phyloP scores from a whole-genome alignment of 1,140 invertebrate species.

The Rhagoletis pomonella region DNA sequence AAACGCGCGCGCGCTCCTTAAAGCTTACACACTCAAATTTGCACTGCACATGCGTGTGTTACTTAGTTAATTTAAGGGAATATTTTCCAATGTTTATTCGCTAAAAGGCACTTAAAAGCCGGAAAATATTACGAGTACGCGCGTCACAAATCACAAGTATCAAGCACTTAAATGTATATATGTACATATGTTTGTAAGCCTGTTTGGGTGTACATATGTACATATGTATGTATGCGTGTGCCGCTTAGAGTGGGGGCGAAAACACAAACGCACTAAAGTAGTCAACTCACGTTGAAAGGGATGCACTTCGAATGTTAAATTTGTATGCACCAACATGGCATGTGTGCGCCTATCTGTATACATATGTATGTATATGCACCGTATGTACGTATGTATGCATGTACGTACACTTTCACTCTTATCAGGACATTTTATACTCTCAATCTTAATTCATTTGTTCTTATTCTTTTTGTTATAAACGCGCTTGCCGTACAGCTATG shows the following conservation, averaged over 20 bases:
- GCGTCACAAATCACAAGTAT: not conserved
- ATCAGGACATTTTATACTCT: conserved; percentile 17
- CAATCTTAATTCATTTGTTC: not conserved
- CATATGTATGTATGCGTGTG: too few species aligned
- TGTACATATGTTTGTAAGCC: too few species aligned
- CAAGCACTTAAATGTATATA: too few species aligned
- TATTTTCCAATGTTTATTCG: not conserved
- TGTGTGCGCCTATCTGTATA: not conserved
- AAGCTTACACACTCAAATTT: too few species aligned
- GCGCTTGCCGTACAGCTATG: not conserved
- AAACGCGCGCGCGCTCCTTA: not conserved
- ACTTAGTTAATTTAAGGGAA: not conserved
- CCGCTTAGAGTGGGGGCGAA: not conserved
- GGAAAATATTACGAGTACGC: not conserved
- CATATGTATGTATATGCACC: not conserved
- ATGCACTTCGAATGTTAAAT: conserved; percentile 22
- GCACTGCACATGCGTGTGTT: conserved; percentile 23
- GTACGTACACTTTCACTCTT: not conserved
- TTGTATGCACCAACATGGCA: not conserved
- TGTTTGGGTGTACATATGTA: too few species aligned
- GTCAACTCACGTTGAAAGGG: not conserved
- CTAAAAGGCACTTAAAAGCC: not conserved
- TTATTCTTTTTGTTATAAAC: not conserved
- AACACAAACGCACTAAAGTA: too few species aligned
- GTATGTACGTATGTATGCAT: too few species aligned